Percentiles rank a stretch among this genome's conserved stretches.
Conservation (phyloP, 1,140 invertebrate genomes). For the Sminthurides bifidus region DNA sequence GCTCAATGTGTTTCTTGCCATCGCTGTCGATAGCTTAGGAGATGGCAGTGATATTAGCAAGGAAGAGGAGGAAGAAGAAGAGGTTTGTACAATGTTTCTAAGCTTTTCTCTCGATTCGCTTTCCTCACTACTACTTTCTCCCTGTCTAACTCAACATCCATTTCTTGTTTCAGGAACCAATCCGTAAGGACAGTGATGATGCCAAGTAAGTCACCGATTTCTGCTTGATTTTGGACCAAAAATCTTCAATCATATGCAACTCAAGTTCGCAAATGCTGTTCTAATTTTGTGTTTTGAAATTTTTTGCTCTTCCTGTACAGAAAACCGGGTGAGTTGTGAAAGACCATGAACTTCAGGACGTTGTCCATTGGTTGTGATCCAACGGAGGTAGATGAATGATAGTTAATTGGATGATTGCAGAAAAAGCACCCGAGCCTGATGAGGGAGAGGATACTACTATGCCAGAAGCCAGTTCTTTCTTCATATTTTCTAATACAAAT, state of each 20-base stretch:
- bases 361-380: neutral
- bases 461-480: constrained; percentile 86
- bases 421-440: neutral
- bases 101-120: neutral
- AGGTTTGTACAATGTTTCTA: neutral
- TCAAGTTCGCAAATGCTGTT: no score
- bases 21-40: constrained; percentile 27
- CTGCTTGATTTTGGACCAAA: neutral
- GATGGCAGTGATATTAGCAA: constrained; percentile 22
- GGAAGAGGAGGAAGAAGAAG: constrained; percentile 15
- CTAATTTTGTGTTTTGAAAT: no score
- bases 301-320: no score
- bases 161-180: no score
- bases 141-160: neutral
- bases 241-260: neutral
- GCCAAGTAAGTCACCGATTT: neutral
- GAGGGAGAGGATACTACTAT: constrained; percentile 50
- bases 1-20: constrained; percentile 99
- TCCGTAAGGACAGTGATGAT: neutral
- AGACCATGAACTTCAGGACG: no score
- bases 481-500: constrained; percentile 90
- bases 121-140: neutral
- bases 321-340: no score
- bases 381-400: neutral
- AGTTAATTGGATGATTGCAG: neutral